phyloP scores from a whole-genome alignment of 2,113 vertebrate species.

The Lepus europaeus region DNA sequence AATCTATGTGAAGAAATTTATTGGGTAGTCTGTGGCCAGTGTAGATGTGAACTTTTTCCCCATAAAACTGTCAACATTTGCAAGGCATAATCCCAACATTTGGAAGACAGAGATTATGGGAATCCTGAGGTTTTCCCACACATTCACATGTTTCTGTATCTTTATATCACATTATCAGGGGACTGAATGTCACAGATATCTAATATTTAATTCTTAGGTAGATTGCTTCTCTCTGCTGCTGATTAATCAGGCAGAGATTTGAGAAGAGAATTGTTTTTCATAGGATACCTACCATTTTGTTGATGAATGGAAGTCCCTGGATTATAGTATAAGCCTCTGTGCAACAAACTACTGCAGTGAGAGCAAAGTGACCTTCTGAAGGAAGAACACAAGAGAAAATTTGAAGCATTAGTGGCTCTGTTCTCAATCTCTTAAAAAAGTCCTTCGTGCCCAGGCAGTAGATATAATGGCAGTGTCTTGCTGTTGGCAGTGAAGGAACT shows the following conservation, averaged over 20 bases:
- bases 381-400: neutral
- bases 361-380: neutral
- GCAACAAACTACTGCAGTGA: neutral
- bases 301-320: neutral
- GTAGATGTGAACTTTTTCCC: neutral
- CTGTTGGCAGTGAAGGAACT: neutral
- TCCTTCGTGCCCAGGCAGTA: neutral
- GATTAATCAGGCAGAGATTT: neutral
- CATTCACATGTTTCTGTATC: neutral
- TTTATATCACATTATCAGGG: neutral
- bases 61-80: neutral
- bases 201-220: constrained; percentile 32
- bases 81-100: neutral
- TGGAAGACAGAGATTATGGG: neutral
- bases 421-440: neutral
- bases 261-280: neutral
- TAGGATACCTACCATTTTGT: neutral
- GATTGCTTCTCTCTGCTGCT: neutral
- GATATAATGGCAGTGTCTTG: neutral
- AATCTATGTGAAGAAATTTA: neutral
- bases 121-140: neutral
- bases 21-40: neutral
- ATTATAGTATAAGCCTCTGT: neutral
- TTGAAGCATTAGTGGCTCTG: neutral
- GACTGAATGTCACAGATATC: neutral